Conservation (phyloP, 2,888 invertebrate genomes). For the Netelia melanura region DNA sequence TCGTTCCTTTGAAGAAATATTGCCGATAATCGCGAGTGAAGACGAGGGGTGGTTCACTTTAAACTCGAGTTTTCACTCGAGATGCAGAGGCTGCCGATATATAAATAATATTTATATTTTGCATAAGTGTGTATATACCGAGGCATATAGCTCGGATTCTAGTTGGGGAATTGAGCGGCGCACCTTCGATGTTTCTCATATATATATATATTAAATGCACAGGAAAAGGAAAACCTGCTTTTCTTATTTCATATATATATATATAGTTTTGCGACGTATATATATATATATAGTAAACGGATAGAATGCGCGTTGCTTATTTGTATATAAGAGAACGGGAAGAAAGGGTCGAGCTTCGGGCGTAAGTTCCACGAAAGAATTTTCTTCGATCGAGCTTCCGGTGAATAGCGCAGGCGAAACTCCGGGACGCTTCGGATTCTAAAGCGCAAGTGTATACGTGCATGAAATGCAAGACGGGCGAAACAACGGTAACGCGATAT, state of each 20-base stretch:
- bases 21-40: not conserved
- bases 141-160: constrained; percentile 3
- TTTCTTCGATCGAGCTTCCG: constrained; percentile 10
- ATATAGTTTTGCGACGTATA: not conserved
- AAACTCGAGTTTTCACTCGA: not conserved
- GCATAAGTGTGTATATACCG: not conserved
- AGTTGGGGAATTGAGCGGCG: constrained; percentile 49
- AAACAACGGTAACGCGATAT: constrained; percentile 37
- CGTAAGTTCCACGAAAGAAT: constrained; percentile 49
- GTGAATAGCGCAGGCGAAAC: constrained; percentile 8
- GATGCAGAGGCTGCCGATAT: not conserved
- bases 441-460: constrained; percentile 58
- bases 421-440: constrained; percentile 43
- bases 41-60: not conserved
- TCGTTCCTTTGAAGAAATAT: constrained; percentile 5
- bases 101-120: not conserved
- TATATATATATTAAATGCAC: constrained; percentile 4
- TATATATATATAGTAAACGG: not conserved
- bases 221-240: not conserved
- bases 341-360: not conserved
- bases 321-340: constrained; percentile 42
- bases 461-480: constrained; percentile 62
- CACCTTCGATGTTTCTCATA: constrained; percentile 31
- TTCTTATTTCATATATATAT: constrained; percentile 5
- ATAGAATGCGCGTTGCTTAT: constrained; percentile 35